Base-by-base conservation (phyloP, 1,140 invertebrate genomes). In the Euura lappo region DNA sequence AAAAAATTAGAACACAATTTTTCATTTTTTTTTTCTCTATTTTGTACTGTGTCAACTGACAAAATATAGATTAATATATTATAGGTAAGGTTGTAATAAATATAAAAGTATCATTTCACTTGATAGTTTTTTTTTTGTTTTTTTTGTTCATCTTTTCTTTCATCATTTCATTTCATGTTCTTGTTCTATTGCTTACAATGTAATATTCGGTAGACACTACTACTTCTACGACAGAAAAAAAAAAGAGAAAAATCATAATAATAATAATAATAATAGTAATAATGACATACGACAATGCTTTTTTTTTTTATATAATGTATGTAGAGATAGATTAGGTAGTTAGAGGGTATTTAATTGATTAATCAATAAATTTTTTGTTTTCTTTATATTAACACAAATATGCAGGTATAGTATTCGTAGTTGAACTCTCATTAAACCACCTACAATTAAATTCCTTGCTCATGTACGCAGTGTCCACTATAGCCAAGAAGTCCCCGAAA, bases 21-120 rank as follows among this genome's bases (percentile, higher is more conserved):
- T 44, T 72, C 70, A 76, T 72, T 76, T 73, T 66, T 28, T 28
- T 7, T 44, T 4, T 44, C 13, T 68, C 66, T n/a, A n/a, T 42
- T 68, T 64, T 74, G 73, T 71, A 74, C 28, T 28, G 28, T 28
- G 28, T 28, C 28, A 28, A 28, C 28, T 28, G 13, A n/a, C 51
- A 60, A 60, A 60, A 60, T 5, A 11, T 6, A 6, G 10, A 60
- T 60, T 11, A 8, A 3, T 60, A 60, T 60, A 5, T 8, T 5
- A 71, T 5, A 81, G 79, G 79, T 81, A 44, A 81, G 79, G 79
- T 76, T 75, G 65, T 77, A 79, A 81, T 75, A 78, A 81, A 74
- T 75, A 73, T 72, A 69, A 80, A 75, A 79, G 71, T 60, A n/a
- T 60, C 13, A 60, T 60, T 60, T 60, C 13, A 76, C 66, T 71